Percentiles rank a stretch among this genome's conserved stretches.
These are phyloP conservation scores for Falcaria lacertinaria DNA, from an alignment of 2,888 invertebrate genomes.

Conservation along the genomic window DNA sequence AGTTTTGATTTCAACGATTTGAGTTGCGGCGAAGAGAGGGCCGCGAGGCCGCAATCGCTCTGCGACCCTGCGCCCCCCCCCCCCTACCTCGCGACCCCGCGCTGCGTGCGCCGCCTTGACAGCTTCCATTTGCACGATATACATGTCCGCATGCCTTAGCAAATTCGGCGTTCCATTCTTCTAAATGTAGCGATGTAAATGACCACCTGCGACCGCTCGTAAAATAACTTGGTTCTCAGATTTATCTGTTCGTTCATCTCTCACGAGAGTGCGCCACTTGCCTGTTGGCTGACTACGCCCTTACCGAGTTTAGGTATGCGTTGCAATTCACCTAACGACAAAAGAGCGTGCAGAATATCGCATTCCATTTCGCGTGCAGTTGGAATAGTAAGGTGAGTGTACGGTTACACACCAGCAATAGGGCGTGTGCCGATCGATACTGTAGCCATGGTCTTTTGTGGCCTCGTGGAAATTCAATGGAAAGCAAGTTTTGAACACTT, in stretches of 20 bases:
- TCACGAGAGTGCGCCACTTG: slow-evolving; percentile 78
- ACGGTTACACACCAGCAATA: slow-evolving; percentile 52
- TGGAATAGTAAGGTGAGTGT: slow-evolving; percentile 14
- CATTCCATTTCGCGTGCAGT: slow-evolving; percentile 57
- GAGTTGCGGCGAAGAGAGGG: slow-evolving; percentile 74
- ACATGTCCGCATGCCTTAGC: slow-evolving; percentile 26
- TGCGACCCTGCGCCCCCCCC: slow-evolving; percentile 55
- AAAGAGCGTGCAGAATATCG: slow-evolving; percentile 40
- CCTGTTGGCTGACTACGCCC: slow-evolving; percentile 63
- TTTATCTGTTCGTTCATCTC: slow-evolving; percentile 74
- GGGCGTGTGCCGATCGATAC: slow-evolving; percentile 64
- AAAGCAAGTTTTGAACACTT: slow-evolving; percentile 58
- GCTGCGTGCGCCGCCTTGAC: not conserved
- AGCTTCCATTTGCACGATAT: slow-evolving; percentile 5
- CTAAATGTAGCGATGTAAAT: slow-evolving; percentile 40
- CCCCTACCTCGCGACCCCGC: slow-evolving; percentile 17
- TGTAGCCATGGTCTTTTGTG: slow-evolving; percentile 32
- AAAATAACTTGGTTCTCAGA: slow-evolving; percentile 35
- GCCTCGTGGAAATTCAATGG: slow-evolving; percentile 52
- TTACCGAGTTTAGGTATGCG: slow-evolving; percentile 61
- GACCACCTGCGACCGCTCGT: slow-evolving; percentile 7
- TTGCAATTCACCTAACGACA: slow-evolving; percentile 53
- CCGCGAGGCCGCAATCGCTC: slow-evolving; percentile 70
- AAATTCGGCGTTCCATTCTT: accelerated
- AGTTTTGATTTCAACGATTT: slow-evolving; percentile 80